Conservation (phyloP, 2,888 invertebrate species). For the Drosophila diplacantha region DNA sequence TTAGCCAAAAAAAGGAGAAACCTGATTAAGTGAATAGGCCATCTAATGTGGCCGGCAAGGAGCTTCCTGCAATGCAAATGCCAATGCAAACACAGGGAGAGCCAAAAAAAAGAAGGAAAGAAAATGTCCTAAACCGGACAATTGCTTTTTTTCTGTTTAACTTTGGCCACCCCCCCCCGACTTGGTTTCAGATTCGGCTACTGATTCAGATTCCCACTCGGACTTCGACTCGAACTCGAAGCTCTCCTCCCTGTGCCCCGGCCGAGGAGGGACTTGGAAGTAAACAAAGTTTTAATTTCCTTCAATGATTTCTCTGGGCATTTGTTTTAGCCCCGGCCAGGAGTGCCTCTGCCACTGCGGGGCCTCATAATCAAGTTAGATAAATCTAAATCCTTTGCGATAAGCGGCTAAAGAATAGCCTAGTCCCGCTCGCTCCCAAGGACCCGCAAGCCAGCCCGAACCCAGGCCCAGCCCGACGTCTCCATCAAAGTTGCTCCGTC, state of each 20-base stretch:
- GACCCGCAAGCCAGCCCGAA: neutral
- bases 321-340: slow-evolving; percentile 28
- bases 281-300: slow-evolving; percentile 70
- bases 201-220: slow-evolving; percentile 1
- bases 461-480: slow-evolving; percentile 4
- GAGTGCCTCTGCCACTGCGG: slow-evolving; percentile 1
- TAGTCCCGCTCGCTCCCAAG: neutral
- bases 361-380: slow-evolving; percentile 70
- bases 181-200: slow-evolving; percentile 2
- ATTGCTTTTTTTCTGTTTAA: slow-evolving; percentile 1
- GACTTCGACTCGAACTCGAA: neutral
- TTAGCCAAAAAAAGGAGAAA: slow-evolving; percentile 34
- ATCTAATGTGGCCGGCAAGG: slow-evolving; percentile 31
- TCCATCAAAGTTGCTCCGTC: slow-evolving; percentile 33
- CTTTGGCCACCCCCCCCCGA: neutral
- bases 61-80: slow-evolving; percentile 4
- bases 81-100: slow-evolving; percentile 14
- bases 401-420: slow-evolving; percentile 64
- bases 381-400: slow-evolving; percentile 71
- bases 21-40: slow-evolving; percentile 60
- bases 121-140: slow-evolving; percentile 3
- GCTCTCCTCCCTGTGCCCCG: neutral
- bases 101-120: neutral
- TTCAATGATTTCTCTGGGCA: slow-evolving; percentile 63
- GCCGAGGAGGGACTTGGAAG: slow-evolving; percentile 46